Base-by-base conservation (phyloP, 2,888 invertebrate genomes). In the Acleris sparsana region DNA sequence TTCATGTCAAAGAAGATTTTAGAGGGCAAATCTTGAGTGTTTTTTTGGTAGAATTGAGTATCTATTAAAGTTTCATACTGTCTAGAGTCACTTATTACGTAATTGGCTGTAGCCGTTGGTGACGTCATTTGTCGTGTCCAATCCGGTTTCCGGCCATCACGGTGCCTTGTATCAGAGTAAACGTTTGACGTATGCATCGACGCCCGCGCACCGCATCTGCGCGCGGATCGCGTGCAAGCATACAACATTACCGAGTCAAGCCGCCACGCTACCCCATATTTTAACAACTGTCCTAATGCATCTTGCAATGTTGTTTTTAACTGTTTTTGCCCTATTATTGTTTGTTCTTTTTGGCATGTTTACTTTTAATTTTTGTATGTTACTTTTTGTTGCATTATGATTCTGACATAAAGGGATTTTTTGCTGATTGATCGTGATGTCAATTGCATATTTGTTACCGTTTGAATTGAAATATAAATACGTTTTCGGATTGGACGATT, bases 271-370 rank as follows among this genome's bases (percentile, higher is more conserved):
- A 91, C 92, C 92, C 92, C 87, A 91, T 92, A 92, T 92, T 92
- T 92, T 92, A 92, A 92, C 92, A 92, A 92, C 92, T 92, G 92
- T 92, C 92, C 92, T 91, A 92, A 92, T 92, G 90, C 91, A 92
- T 92, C 92, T 92, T 90, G 88, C 91, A 89, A 91, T 92, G 90
- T 92, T 92, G 86, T 92, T 92, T 92, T 91, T 88, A 89, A 90
- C 86, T 89, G 89, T 91, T 89, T 89, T 88, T 87, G 87, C 89
- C 84, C 89, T 84, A 87, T 86, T 87, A 87, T 86, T 89, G 86
- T 92, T 91, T 88, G 85, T 86, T 84, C 85, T 86, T 88, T 86
- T 87, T 82, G 76, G 73, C 80, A 77, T 89, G 88, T 92, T 92
- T 90, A 86, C 86, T 88, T 92, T 91, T 89, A 84, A 91, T 92